These are phyloP conservation scores for Neria commutata DNA, from an alignment of 2,888 invertebrate species.

Conservation along the genomic window DNA sequence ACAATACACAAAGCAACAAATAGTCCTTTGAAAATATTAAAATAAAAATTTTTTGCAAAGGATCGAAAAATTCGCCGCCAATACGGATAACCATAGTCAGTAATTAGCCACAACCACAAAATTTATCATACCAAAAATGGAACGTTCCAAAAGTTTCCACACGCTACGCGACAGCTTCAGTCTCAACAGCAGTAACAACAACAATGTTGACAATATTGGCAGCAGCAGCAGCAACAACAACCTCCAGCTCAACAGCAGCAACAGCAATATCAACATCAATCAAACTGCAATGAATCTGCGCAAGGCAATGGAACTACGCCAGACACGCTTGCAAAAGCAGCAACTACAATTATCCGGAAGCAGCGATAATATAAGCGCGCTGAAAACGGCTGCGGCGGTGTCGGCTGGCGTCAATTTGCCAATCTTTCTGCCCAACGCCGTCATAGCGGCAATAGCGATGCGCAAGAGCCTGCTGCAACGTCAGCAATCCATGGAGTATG, in stretches of 20 bases:
- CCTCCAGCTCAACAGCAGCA: conserved; percentile 10
- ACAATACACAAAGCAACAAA: no score
- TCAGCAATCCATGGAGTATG: conserved; percentile 42
- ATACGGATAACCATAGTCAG: not conserved
- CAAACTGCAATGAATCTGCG: conserved; percentile 11
- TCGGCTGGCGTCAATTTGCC: no score
- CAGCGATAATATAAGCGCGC: conserved; percentile 10
- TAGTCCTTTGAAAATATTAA: no score
- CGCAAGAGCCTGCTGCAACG: conserved; percentile 46
- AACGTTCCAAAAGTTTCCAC: conserved; percentile 23
- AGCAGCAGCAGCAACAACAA: conserved; percentile 5
- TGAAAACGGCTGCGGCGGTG: not conserved
- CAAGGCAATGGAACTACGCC: conserved; percentile 11
- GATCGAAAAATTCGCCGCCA: not conserved
- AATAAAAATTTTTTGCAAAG: not conserved
- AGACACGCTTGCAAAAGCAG: not conserved
- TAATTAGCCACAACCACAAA: not conserved
- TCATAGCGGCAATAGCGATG: conserved; percentile 38
- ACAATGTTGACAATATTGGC: conserved; percentile 11
- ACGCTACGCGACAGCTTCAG: not conserved
- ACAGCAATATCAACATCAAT: not conserved
- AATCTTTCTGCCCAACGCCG: not conserved
- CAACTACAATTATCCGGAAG: not conserved
- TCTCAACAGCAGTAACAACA: not conserved
- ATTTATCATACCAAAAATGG: conserved; percentile 13